These are phyloP conservation scores for Ianthella basta DNA, from an alignment of 37 sponge, comb jelly and placozoan species.

Conservation along the genomic window DNA sequence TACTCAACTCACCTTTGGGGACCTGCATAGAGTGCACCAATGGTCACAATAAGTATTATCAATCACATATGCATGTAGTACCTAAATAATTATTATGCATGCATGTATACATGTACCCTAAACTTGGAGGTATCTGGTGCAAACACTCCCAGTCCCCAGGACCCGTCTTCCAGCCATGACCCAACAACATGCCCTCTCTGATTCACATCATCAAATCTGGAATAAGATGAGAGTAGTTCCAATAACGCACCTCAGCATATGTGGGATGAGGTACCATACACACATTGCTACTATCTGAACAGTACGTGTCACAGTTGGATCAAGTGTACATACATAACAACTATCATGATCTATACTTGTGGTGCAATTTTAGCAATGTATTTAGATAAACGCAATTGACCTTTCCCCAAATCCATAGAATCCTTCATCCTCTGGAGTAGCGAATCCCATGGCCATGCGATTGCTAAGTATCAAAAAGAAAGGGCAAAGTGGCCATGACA, in stretches of 20 bases:
- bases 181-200: conserved; percentile 66
- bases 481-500: no score
- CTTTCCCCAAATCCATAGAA: conserved; percentile 73
- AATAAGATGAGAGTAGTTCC: neutral
- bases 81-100: no score
- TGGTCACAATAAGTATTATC: no score
- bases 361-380: no score
- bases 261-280: no score
- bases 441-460: conserved; percentile 49
- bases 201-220: conserved; percentile 51
- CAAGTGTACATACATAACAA: no score
- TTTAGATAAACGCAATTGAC: neutral
- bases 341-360: no score
- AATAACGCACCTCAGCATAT: no score
- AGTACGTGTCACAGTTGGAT: no score
- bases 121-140: conserved; percentile 37
- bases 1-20: conserved; percentile 61
- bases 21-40: conserved; percentile 28
- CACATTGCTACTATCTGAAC: no score
- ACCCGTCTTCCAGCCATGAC: conserved; percentile 70
- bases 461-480: conserved; percentile 25
- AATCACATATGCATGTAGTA: no score
- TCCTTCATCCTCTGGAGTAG: conserved; percentile 49
- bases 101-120: no score
- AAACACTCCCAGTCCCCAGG: conserved; percentile 59